phyloP scores from a whole-genome alignment of 2,888 invertebrate species.

The Lasioglossum pauxillum region DNA sequence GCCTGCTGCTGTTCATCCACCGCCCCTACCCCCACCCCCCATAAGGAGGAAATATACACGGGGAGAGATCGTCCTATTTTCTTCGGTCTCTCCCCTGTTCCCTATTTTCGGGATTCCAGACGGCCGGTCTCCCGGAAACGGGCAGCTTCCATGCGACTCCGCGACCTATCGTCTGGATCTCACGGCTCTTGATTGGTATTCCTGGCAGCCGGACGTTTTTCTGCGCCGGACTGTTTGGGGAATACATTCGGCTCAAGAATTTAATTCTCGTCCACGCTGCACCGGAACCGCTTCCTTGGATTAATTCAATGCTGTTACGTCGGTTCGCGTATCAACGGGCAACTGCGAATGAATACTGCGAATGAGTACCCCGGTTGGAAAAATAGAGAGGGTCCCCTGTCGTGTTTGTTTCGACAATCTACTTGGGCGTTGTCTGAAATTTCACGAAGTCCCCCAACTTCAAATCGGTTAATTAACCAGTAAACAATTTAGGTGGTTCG shows the following conservation, averaged over 20 bases:
- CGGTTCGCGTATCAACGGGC: background rate
- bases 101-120: constrained; percentile 38
- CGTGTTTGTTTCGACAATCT: background rate
- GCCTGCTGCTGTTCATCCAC: background rate
- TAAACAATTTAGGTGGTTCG: too few relatives aligned
- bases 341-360: background rate
- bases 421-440: background rate
- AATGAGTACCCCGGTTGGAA: too few relatives aligned
- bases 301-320: background rate
- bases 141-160: constrained; percentile 12
- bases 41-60: constrained; percentile 29
- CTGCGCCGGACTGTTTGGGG: background rate
- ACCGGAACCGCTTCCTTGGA: background rate
- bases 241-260: background rate
- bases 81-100: background rate
- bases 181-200: background rate
- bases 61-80: constrained; percentile 32
- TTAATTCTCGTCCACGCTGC: background rate
- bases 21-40: background rate
- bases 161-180: constrained; percentile 16
- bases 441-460: background rate
- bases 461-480: background rate
- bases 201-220: constrained; percentile 7
- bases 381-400: background rate
- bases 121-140: background rate